Conservation (phyloP, 2,797 vertebrate genomes). For the Pachyuromys duprasi region DNA sequence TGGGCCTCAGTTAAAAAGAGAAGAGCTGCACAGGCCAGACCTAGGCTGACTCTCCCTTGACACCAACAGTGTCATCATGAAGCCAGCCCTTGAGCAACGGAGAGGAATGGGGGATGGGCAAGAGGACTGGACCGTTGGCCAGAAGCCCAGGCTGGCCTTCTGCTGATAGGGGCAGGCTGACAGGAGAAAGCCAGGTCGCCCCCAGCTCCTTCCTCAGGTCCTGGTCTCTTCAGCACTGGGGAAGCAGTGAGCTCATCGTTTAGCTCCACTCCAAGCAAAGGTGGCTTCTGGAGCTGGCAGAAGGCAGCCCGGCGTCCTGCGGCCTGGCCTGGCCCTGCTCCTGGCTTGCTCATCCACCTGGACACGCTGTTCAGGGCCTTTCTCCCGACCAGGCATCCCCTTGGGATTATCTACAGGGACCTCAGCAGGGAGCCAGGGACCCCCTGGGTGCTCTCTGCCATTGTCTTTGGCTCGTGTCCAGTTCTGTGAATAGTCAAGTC, state of each 20-base stretch:
- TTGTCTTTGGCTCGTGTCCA: background rate
- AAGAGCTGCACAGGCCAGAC: background rate
- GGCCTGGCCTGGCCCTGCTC: constrained; percentile 73
- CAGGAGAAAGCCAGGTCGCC: constrained; percentile 62
- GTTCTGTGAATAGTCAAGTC: background rate
- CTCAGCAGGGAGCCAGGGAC: background rate
- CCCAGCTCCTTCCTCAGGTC: constrained; percentile 68
- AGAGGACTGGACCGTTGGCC: constrained; percentile 71
- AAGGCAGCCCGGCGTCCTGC: constrained; percentile 76
- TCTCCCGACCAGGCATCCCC: constrained; percentile 27
- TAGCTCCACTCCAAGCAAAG: constrained; percentile 73
- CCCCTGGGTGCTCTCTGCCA: background rate
- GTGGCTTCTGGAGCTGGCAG: constrained; percentile 50
- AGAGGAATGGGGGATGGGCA: constrained; percentile 36
- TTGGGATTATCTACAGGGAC: background rate
- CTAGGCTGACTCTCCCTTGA: background rate
- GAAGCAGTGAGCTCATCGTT: constrained; percentile 78
- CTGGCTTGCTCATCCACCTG: constrained; percentile 8
- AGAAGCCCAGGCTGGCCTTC: constrained; percentile 79
- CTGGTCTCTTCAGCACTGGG: constrained; percentile 67
- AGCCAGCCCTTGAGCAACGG: background rate
- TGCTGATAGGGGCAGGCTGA: constrained; percentile 74
- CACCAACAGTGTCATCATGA: background rate
- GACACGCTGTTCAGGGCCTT: constrained; percentile 59
- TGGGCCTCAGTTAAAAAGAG: background rate